Conservation (phyloP, 2,888 invertebrate genomes). For the Sussaba pulchella region DNA sequence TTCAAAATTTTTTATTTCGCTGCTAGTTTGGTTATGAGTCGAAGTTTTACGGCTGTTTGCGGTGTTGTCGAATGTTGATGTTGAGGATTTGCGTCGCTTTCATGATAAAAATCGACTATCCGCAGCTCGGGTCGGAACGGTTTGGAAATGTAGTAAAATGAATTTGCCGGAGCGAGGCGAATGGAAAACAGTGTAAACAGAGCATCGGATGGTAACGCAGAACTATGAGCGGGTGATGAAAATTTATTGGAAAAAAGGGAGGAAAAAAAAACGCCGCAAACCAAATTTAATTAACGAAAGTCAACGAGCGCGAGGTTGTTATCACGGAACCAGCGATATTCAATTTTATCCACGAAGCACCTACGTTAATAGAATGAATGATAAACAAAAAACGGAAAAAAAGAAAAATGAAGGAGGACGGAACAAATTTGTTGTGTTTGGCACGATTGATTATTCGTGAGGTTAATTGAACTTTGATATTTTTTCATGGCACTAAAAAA, state of each 20-base stretch:
- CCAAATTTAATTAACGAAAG: constrained; percentile 8
- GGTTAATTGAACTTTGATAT: neutral
- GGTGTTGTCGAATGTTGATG: neutral
- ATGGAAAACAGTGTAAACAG: neutral
- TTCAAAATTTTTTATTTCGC: neutral
- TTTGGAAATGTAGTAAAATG: neutral
- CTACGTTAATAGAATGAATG: neutral
- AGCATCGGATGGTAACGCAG: neutral
- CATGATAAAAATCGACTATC: neutral
- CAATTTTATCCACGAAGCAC: neutral
- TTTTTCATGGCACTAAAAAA: too few species aligned
- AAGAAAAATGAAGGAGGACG: neutral
- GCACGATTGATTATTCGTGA: neutral
- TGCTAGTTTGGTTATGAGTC: neutral
- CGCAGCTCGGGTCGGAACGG: neutral
- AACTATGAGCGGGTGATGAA: neutral
- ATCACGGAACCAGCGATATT: neutral
- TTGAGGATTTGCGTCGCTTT: neutral
- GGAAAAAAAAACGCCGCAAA: neutral
- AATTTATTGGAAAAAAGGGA: neutral
- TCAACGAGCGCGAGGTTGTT: constrained; percentile 3
- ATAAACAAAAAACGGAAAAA: neutral
- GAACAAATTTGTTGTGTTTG: neutral
- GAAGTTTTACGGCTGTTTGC: neutral
- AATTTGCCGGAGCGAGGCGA: neutral